Conservation (phyloP, 1,140 invertebrate species). For the Pissodes strobi region DNA sequence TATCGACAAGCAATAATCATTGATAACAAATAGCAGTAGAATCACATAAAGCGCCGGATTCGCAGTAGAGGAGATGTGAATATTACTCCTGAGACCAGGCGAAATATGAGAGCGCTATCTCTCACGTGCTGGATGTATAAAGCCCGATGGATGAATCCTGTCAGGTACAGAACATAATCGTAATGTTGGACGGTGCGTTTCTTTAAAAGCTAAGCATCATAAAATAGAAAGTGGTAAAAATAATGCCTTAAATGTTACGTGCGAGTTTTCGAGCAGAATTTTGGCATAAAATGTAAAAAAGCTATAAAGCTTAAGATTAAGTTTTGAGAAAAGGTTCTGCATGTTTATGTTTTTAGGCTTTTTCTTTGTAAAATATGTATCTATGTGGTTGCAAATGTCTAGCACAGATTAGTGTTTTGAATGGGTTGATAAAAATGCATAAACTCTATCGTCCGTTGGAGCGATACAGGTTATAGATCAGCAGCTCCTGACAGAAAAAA, state of each 20-base stretch:
- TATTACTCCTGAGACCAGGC: conserved; percentile 48
- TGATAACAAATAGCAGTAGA: conserved; percentile 48
- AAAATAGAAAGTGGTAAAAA: conserved; percentile 10
- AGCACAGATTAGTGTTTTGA: no score
- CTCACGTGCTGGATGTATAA: conserved; percentile 41
- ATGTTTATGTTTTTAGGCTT: no score
- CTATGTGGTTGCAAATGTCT: no score
- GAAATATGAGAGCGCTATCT: conserved; percentile 47
- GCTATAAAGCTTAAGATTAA: no score
- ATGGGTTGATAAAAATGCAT: no score
- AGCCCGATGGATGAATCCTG: conserved; percentile 39
- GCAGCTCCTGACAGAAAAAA: no score
- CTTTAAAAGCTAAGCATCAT: conserved; percentile 20
- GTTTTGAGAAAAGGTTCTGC: no score
- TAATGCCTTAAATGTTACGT: conserved; percentile 22
- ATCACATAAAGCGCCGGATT: conserved; percentile 43
- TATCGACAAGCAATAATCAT: conserved; percentile 47
- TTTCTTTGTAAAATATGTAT: no score
- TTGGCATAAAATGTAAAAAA: no score
- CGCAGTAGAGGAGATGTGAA: conserved; percentile 46
- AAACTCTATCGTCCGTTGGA: no score
- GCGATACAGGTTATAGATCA: no score
- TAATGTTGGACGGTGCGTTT: conserved; percentile 36
- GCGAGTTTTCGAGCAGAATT: neutral
- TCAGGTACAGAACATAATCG: conserved; percentile 41